Conservation (phyloP, 2,888 invertebrate genomes). For the Platerodrilus igneus region DNA sequence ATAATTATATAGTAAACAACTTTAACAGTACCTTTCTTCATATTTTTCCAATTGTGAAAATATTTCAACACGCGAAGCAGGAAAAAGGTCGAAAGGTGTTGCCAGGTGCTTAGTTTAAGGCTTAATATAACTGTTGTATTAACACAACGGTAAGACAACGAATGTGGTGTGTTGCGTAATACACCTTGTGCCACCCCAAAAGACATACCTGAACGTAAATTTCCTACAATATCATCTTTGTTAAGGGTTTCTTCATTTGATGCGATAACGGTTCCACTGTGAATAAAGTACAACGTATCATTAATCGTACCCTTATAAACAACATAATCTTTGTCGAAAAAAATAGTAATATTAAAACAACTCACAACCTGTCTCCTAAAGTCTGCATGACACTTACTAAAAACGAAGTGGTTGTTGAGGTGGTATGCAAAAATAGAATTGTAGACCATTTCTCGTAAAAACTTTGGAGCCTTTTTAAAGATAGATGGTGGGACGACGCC, state of each 20-base stretch:
- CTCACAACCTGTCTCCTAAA: conserved; percentile 31
- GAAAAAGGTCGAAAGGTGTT: conserved; percentile 25
- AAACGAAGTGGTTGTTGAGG: conserved; percentile 26
- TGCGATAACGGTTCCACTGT: conserved; percentile 23
- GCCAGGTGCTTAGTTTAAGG: conserved; percentile 21
- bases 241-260: conserved; percentile 23
- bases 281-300: conserved; percentile 34
- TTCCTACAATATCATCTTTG: conserved; percentile 19
- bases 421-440: conserved; percentile 31
- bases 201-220: conserved; percentile 17
- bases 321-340: conserved; percentile 31
- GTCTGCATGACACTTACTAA: conserved; percentile 30
- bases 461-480: conserved; percentile 11
- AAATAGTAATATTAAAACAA: conserved; percentile 24
- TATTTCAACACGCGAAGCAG: no score
- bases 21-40: no score
- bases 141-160: conserved; percentile 28
- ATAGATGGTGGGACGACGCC: conserved; percentile 5
- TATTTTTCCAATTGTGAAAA: no score
- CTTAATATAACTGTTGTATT: conserved; percentile 22
- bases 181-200: conserved; percentile 31
- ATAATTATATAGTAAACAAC: no score
- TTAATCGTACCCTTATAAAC: conserved; percentile 30
- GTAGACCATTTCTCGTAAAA: conserved; percentile 18
- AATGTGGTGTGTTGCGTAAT: conserved; percentile 23